Evolutionary conservation across 2,888 invertebrate species (phyloP).

Genomic region (Microctonus aethiopoides): DNA sequence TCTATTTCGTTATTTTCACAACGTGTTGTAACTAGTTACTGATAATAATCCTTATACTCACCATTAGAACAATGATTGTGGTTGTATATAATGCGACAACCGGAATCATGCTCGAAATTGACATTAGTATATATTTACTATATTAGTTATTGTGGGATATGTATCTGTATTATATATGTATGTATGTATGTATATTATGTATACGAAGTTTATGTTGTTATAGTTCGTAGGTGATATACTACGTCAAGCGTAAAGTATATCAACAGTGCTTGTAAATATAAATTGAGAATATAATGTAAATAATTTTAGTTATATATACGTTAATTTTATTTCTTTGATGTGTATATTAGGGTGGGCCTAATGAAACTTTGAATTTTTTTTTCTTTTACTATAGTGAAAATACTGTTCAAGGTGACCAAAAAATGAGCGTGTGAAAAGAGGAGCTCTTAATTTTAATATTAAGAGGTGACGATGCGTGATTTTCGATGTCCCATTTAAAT

Average conservation of each 20-base stretch:
- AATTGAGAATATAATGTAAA: not conserved
- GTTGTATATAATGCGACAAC: conserved; percentile 47
- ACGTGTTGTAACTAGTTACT: not conserved
- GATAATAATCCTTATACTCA: not conserved
- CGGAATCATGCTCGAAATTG: conserved; percentile 32
- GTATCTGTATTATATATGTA: conserved; percentile 40
- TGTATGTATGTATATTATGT: conserved; percentile 26
- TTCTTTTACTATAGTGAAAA: too few relatives aligned
- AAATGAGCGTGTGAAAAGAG: too few relatives aligned
- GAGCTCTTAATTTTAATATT: too few relatives aligned
- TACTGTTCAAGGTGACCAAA: too few relatives aligned
- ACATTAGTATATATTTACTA: not conserved
- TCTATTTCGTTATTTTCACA: conserved; percentile 1
- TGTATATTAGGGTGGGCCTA: too few relatives aligned
- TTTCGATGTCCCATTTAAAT: too few relatives aligned
- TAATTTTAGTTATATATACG: not conserved
- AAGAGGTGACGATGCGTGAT: too few relatives aligned
- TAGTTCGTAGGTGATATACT: not conserved
- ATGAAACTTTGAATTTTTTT: too few relatives aligned
- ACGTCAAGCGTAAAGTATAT: not conserved
- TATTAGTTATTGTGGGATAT: conserved; percentile 43
- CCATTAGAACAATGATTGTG: conserved; percentile 32
- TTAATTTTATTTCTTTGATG: not conserved
- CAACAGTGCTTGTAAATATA: not conserved
- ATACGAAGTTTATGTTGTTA: conserved; percentile 26